These are phyloP conservation scores for Regulus satrapa DNA, from an alignment of 2,113 vertebrate species.

Conservation along the genomic window DNA sequence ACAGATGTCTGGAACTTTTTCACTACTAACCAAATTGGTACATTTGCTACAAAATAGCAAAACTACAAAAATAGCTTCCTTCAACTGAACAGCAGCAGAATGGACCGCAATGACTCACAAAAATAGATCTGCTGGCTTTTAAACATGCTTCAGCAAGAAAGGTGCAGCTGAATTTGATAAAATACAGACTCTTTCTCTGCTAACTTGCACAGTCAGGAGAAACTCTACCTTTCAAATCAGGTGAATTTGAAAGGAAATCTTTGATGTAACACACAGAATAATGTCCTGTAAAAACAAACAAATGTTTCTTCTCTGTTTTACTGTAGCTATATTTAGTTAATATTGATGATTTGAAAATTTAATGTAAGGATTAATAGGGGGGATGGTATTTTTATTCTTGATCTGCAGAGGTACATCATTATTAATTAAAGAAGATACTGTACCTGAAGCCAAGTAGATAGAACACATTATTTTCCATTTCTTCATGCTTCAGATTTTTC, in stretches of 20 bases:
- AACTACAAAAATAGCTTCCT: constrained; percentile 3
- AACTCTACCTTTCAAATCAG: neutral
- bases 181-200: neutral
- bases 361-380: neutral
- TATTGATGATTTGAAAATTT: constrained; percentile 41
- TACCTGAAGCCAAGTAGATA: neutral
- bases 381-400: neutral
- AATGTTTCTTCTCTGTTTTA: constrained; percentile 5
- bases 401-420: constrained; percentile 1
- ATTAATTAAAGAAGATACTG: constrained; percentile 26
- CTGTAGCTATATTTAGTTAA: constrained; percentile 44
- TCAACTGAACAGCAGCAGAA: constrained; percentile 11
- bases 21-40: neutral
- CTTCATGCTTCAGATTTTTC: neutral
- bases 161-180: neutral
- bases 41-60: neutral
- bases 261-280: neutral
- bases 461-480: neutral
- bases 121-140: neutral
- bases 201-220: neutral
- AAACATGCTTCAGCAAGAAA: neutral
- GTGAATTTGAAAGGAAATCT: constrained; percentile 34
- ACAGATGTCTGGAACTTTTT: neutral
- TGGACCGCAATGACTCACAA: neutral
- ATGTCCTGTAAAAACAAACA: constrained; percentile 19